phyloP scores from a whole-genome alignment of 2,113 vertebrate genomes.

The Rhabdomys dilectus region DNA sequence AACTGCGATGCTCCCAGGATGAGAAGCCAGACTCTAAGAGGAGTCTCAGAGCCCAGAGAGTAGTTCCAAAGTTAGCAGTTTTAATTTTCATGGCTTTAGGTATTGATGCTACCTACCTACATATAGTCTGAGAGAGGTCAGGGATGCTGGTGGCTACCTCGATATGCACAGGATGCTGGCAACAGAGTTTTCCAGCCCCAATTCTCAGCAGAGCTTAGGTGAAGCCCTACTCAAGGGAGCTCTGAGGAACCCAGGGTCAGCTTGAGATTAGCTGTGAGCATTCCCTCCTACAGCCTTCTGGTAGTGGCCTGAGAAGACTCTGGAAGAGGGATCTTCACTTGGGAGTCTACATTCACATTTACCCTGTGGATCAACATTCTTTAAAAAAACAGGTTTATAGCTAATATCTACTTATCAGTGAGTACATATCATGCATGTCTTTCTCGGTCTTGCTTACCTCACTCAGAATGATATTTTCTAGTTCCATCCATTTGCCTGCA shows the following conservation, averaged over 20 bases:
- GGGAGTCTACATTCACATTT: too few species aligned
- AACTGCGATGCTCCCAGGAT: neutral
- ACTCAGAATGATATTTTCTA: too few species aligned
- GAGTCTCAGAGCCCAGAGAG: neutral
- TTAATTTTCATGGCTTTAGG: neutral
- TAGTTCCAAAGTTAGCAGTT: neutral
- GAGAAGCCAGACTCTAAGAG: neutral
- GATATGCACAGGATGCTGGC: neutral
- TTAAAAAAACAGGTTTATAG: too few species aligned
- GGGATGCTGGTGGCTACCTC: too few species aligned
- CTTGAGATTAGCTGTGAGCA: neutral
- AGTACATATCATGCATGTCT: too few species aligned
- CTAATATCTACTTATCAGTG: too few species aligned
- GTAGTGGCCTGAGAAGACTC: neutral
- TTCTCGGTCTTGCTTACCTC: too few species aligned
- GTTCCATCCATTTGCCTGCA: too few species aligned
- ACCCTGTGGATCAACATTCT: too few species aligned
- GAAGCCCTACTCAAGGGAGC: neutral
- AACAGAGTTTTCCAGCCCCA: neutral
- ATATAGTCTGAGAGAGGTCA: neutral
- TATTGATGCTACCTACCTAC: rapidly evolving
- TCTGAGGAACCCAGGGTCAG: neutral
- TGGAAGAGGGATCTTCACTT: neutral
- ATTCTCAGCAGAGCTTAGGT: neutral
- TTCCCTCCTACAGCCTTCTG: neutral